phyloP scores from a whole-genome alignment of 2,797 vertebrate species.

The Melopsittacus undulatus region DNA sequence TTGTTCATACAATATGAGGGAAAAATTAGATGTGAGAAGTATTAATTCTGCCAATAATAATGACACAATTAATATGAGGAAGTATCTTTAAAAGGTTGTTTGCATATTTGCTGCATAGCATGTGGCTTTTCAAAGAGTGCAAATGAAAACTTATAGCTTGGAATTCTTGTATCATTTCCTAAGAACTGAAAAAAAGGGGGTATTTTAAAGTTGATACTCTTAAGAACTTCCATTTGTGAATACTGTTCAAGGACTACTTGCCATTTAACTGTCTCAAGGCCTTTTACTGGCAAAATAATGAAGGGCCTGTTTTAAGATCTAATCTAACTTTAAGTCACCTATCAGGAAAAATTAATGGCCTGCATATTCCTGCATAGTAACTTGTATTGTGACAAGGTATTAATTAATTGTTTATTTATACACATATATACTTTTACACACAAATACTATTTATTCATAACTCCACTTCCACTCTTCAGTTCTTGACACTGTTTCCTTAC shows the following conservation, averaged over 20 bases:
- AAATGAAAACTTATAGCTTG: background rate
- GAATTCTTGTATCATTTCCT: background rate
- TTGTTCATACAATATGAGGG: background rate
- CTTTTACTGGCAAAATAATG: background rate
- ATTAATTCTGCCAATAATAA: background rate
- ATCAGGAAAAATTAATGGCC: background rate
- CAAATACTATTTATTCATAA: background rate
- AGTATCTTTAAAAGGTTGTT: background rate
- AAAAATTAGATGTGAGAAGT: background rate
- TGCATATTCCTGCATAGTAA: background rate
- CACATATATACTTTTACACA: background rate
- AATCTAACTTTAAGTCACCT: background rate
- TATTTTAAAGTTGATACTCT: background rate
- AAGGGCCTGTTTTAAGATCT: background rate
- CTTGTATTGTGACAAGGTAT: background rate
- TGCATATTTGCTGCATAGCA: background rate
- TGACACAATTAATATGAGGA: background rate
- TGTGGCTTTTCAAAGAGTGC: background rate
- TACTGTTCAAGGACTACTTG: background rate
- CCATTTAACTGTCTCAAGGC: background rate
- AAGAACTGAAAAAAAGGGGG: background rate
- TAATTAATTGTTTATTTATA: background rate
- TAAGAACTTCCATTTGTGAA: background rate
- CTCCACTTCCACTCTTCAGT: background rate
- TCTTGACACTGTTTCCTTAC: background rate